Evolutionary conservation across 2,888 invertebrate genomes (phyloP), one percentile per base, ranked within the genome.

Genomic region (Sarcophaga variegata): DNA sequence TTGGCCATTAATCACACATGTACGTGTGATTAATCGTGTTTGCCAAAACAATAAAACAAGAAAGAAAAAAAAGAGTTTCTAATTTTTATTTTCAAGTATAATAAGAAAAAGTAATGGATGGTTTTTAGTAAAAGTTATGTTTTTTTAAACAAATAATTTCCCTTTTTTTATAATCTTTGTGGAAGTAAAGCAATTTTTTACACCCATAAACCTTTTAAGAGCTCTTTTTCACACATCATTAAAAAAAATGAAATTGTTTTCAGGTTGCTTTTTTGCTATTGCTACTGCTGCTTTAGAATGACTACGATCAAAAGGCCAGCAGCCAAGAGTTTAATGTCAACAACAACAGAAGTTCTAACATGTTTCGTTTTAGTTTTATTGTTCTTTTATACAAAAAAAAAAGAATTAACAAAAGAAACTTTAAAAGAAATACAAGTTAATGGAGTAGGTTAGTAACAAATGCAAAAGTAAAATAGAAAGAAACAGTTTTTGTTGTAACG

Each of bases 391-490:
- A 54, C 49, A 14, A 12, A 49, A 14, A 12, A 49, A 12, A 49
- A 49, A 37, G 22, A n/a, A 14, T 11, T 11, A 60, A 22, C 22
- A 12, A 63, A 22, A 81, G 45, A 63, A 75, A 70, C 6, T 62
- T 14, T 3, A n/a, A 67, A 74, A 67, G 4, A 75, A 62, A 62
- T 69, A 69, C 72, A 72, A 78, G 66, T 83, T 72, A 72, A 62
- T 83, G 25, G 78, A 83, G 67, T 74, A 78, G 78, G 67, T 78
- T 78, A 83, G 72, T 62, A 22, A 8, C 3, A 25, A 25, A 47
- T 17, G 45, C 17, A 45, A 27, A 60, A 45, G 45, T 47, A 45
- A 20, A 67, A 20, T 37, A 20, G 20, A 67, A 47, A 14, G 27
- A n/a, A 67, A 67, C n/a, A n/a, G 17, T 3, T 37, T 45, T 14